Percentiles rank a stretch among this genome's conserved stretches.
Conservation (phyloP, 2,888 invertebrate genomes). For the Agrenia bidenticulata region DNA sequence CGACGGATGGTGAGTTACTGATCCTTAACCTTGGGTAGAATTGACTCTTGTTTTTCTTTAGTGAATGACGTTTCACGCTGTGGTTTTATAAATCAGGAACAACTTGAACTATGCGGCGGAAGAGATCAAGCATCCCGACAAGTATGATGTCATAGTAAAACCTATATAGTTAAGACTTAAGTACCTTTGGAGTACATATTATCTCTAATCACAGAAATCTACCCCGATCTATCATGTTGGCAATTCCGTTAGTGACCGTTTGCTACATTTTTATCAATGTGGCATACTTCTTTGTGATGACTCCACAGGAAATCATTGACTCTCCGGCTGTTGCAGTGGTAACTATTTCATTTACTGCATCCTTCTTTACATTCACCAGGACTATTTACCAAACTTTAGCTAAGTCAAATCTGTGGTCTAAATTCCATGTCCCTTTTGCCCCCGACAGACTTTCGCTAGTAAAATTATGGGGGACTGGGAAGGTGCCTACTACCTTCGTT, state of each 20-base stretch:
- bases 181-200: no score
- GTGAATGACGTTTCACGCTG: neutral
- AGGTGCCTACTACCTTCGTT: constrained; percentile 64
- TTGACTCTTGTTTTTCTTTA: constrained; percentile 14
- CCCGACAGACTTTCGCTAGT: constrained; percentile 75
- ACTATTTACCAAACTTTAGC: no score
- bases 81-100: constrained; percentile 57
- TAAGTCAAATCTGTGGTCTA: no score
- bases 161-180: neutral
- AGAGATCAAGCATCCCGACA: constrained; percentile 61
- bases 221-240: constrained; percentile 88
- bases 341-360: constrained; percentile 41
- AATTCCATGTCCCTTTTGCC: no score
- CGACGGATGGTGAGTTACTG: constrained; percentile 74
- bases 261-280: constrained; percentile 93
- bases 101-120: constrained; percentile 64
- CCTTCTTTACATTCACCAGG: neutral
- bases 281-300: constrained; percentile 93
- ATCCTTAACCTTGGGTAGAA: neutral
- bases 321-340: constrained; percentile 91
- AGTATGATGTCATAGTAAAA: constrained; percentile 49
- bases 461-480: constrained; percentile 70
- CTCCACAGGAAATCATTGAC: constrained; percentile 83
- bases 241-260: constrained; percentile 88
- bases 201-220: constrained; percentile 68